phyloP scores from a whole-genome alignment of 2,113 vertebrate species.

The Catagonus wagneri region DNA sequence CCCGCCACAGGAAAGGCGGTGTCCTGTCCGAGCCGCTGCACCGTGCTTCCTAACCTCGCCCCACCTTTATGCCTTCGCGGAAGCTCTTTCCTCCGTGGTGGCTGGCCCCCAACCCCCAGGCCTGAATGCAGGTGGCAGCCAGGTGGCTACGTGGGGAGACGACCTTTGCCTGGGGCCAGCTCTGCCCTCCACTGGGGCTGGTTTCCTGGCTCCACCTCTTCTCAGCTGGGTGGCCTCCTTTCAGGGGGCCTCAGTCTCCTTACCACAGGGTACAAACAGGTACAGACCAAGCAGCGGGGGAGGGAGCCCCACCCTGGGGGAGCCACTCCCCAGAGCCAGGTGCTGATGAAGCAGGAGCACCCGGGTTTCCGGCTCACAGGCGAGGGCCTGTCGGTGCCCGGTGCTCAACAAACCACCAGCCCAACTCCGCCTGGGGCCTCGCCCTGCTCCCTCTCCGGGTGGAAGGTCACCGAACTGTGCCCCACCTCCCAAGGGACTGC shows the following conservation, averaged over 20 bases:
- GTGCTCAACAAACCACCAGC: rapidly evolving
- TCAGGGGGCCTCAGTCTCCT: neutral
- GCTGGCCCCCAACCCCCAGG: neutral
- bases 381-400: neutral
- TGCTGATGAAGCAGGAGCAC: neutral
- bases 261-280: neutral
- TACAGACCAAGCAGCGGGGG: neutral
- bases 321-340: neutral
- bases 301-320: neutral
- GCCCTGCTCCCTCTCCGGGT: neutral
- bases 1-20: neutral
- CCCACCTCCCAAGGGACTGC: neutral
- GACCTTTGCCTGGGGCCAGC: neutral
- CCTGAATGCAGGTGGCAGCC: rapidly evolving
- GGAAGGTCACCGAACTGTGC: neutral
- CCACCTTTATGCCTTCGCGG: rapidly evolving
- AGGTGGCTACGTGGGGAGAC: neutral
- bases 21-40: neutral
- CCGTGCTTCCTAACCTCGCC: rapidly evolving
- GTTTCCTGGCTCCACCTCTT: neutral
- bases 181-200: neutral
- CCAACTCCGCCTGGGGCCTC: neutral
- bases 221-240: neutral
- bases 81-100: neutral
- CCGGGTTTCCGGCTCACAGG: neutral